phyloP scores from a whole-genome alignment of 2,113 vertebrate genomes.

The Condylura cristata region DNA sequence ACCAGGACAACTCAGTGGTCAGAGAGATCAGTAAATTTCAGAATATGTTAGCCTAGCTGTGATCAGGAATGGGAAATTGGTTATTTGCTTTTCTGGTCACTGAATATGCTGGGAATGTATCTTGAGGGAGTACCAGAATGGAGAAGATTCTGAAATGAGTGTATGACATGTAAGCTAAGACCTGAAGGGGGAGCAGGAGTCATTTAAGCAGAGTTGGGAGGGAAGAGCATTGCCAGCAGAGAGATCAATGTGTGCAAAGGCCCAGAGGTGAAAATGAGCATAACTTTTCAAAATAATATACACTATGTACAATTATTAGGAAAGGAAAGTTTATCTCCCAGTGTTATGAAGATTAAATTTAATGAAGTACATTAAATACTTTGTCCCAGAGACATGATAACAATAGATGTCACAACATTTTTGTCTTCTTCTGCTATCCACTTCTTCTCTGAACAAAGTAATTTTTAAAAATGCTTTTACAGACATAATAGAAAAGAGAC shows the following conservation, averaged over 20 bases:
- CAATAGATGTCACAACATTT: background rate
- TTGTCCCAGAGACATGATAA: background rate
- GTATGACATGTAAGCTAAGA: background rate
- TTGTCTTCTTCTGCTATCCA: conserved; percentile 32
- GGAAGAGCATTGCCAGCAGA: background rate
- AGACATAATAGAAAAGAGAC: background rate
- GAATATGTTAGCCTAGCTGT: background rate
- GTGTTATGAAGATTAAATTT: background rate
- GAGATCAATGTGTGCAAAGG: background rate
- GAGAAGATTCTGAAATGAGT: background rate
- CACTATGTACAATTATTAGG: background rate
- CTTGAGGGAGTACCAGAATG: background rate
- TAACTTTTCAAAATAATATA: background rate
- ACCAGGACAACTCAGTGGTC: background rate
- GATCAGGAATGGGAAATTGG: conserved; percentile 21
- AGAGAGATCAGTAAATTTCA: background rate
- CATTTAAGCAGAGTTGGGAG: background rate
- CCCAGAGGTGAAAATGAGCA: background rate
- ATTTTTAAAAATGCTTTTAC: conserved; percentile 33
- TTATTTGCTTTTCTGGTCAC: conserved; percentile 2
- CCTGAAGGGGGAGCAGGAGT: background rate
- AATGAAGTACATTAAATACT: conserved; percentile 3
- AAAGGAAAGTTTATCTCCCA: background rate
- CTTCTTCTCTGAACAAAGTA: background rate
- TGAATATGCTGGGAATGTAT: background rate